Conservation (phyloP, 2,888 invertebrate genomes). For the Orthosia incerta region DNA sequence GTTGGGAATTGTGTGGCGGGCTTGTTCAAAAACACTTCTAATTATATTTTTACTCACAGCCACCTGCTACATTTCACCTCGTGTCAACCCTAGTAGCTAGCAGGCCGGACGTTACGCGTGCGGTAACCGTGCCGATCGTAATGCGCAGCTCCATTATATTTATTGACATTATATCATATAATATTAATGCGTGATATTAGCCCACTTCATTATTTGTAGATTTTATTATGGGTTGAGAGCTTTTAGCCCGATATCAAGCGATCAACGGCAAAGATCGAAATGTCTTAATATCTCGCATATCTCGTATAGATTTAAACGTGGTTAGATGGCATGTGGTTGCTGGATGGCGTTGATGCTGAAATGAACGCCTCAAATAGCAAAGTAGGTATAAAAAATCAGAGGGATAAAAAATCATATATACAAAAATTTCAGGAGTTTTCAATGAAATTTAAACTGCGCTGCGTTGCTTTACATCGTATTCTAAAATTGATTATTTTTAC, state of each 20-base stretch:
- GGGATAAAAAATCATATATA: background rate
- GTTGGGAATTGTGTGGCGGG: too few relatives aligned
- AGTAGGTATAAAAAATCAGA: background rate
- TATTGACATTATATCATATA: constrained; percentile 68
- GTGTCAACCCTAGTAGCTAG: constrained; percentile 73
- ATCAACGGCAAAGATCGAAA: background rate
- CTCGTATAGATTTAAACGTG: too few relatives aligned
- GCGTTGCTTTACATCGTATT: too few relatives aligned
- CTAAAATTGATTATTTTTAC: too few relatives aligned
- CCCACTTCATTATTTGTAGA: background rate
- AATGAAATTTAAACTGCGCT: background rate
- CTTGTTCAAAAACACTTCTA: background rate
- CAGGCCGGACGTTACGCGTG: constrained; percentile 76
- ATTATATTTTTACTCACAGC: too few relatives aligned
- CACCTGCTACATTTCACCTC: constrained; percentile 68
- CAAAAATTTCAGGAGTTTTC: background rate
- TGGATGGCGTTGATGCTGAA: too few relatives aligned
- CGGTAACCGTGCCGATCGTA: constrained; percentile 77
- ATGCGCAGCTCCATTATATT: constrained; percentile 71
- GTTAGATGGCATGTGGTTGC: too few relatives aligned
- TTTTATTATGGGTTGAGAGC: background rate
- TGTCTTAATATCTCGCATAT: background rate
- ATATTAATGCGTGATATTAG: constrained; percentile 22
- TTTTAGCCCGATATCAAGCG: background rate
- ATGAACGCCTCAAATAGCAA: too few relatives aligned